Conservation (phyloP, 2,113 vertebrate genomes). For the Cavia aperea region DNA sequence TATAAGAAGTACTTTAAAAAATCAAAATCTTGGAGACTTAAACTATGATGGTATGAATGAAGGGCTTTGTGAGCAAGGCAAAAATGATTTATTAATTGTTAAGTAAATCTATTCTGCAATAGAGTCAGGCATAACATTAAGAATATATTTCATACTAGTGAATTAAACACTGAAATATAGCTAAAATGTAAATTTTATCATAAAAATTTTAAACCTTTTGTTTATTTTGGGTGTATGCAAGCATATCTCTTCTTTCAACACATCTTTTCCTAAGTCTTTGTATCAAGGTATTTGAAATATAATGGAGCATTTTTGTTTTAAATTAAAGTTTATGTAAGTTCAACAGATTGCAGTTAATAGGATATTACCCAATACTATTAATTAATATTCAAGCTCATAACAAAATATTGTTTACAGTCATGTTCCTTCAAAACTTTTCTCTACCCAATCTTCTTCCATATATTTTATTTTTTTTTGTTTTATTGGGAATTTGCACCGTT, state of each 20-base stretch:
- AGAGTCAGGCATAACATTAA: not conserved
- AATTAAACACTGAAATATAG: not conserved
- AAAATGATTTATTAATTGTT: not conserved
- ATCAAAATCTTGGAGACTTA: not conserved
- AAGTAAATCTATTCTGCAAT: not conserved
- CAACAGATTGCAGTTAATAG: not conserved
- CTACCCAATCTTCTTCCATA: not conserved
- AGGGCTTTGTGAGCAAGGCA: not conserved
- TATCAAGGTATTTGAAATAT: not conserved
- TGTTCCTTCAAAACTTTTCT: conserved; percentile 7
- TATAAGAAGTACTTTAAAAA: not conserved
- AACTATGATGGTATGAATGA: not conserved
- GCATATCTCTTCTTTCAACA: not conserved
- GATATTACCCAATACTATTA: not conserved
- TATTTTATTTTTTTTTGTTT: not conserved
- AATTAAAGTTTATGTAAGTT: conserved; percentile 31
- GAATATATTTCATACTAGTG: not conserved
- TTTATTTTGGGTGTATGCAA: conserved; percentile 6
- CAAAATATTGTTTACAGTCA: not conserved
- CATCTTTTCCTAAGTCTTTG: not conserved
- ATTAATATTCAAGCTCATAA: not conserved
- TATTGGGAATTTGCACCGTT: not conserved
- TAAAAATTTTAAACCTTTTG: not conserved
- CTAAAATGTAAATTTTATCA: not conserved
- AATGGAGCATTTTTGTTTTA: not conserved